A percentile compares a stretch with the other conserved stretches of the same genome.
Conservation (phyloP, 2,113 vertebrate genomes). For the Todiramphus chloris region DNA sequence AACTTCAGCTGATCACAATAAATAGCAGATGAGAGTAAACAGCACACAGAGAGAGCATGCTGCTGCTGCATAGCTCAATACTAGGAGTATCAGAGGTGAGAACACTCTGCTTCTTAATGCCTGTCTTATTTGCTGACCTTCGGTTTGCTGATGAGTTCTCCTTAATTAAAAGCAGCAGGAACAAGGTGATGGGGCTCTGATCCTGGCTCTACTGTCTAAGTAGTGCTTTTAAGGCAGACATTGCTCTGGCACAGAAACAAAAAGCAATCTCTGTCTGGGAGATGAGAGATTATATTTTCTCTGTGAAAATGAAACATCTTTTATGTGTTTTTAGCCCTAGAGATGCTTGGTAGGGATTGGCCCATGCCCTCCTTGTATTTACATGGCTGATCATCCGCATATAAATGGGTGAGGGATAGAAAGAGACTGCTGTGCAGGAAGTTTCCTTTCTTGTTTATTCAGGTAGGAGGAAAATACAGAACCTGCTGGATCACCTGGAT, state of each 20-base stretch:
- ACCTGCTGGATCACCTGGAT: not conserved
- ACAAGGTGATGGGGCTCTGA: not conserved
- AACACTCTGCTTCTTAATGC: not conserved
- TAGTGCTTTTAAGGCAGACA: not conserved
- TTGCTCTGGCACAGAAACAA: not conserved
- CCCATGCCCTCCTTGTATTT: not conserved
- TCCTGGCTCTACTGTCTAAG: not conserved
- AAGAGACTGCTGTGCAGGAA: not conserved
- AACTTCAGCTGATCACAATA: not conserved
- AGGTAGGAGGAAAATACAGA: not conserved
- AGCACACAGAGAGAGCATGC: not conserved
- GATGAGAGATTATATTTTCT: not conserved
- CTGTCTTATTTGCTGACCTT: not conserved
- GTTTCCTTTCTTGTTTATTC: not conserved
- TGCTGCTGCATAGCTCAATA: not conserved
- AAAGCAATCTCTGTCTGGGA: not conserved
- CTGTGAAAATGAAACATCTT: not conserved
- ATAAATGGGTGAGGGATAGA: not conserved
- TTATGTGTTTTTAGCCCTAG: not conserved
- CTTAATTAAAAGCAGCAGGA: slow-evolving; percentile 14
- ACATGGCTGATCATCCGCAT: not conserved
- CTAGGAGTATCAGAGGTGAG: not conserved
- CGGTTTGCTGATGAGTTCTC: not conserved
- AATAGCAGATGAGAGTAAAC: not conserved
- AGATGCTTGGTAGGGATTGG: not conserved